Conservation (phyloP, 2,888 invertebrate species). For the Noctua comes region DNA sequence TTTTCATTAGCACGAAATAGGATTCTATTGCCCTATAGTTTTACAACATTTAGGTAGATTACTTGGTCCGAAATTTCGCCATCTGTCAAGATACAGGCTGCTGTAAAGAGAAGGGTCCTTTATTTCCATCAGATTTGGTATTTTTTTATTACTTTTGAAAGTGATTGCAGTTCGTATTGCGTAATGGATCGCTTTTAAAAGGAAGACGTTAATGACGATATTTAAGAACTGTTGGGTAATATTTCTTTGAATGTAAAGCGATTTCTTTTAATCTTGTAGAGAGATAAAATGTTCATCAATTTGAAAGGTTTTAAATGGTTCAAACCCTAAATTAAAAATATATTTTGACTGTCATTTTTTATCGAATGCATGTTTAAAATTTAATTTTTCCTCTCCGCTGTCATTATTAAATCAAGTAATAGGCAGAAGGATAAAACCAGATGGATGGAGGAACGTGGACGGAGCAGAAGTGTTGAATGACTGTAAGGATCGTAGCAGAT, state of each 20-base stretch:
- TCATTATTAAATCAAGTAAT: not conserved
- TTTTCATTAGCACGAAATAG: not conserved
- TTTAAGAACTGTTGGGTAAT: slow-evolving; percentile 66
- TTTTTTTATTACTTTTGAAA: slow-evolving; percentile 86
- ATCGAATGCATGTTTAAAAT: not conserved
- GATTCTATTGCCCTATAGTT: not conserved
- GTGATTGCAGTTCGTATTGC: slow-evolving; percentile 80
- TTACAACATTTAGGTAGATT: not conserved
- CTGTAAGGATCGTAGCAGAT: not conserved
- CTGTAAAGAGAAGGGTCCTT: slow-evolving; percentile 76
- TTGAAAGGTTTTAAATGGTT: slow-evolving; percentile 17
- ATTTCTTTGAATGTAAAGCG: slow-evolving; percentile 31
- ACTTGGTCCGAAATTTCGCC: slow-evolving; percentile 11
- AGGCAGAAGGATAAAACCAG: not conserved
- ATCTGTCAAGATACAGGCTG: slow-evolving; percentile 24
- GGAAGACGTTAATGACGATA: slow-evolving; percentile 76
- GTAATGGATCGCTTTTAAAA: slow-evolving; percentile 76
- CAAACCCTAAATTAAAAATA: not conserved
- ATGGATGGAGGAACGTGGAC: not conserved
- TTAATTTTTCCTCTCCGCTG: not conserved
- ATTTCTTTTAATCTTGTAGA: slow-evolving; percentile 33
- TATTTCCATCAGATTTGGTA: slow-evolving; percentile 67
- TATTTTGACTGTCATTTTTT: not conserved
- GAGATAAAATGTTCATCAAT: slow-evolving; percentile 26
- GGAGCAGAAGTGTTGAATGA: not conserved